Percentiles rank a stretch among this genome's conserved stretches.
Evolutionary conservation across 2,113 vertebrate genomes (phyloP).

Genomic region (Tachysurus fulvidraco): DNA sequence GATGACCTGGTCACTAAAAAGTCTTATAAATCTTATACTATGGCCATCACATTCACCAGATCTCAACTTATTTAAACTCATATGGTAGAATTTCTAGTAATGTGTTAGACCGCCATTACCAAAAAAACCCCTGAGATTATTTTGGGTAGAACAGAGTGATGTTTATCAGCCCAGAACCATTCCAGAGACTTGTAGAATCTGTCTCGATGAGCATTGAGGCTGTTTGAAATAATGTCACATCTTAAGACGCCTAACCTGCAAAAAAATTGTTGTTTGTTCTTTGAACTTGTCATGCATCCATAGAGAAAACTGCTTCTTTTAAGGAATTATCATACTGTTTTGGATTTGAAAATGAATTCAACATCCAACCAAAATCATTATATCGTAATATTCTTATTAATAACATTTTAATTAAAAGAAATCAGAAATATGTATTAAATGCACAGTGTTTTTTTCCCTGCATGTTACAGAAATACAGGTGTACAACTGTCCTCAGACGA

Average conservation of each 20-base stretch:
- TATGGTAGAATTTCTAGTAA: background rate
- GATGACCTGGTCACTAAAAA: background rate
- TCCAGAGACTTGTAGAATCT: background rate
- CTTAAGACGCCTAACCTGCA: background rate
- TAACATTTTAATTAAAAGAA: background rate
- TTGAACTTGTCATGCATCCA: background rate
- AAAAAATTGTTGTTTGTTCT: background rate
- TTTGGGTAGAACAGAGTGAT: background rate
- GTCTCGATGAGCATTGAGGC: background rate
- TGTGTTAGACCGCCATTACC: background rate
- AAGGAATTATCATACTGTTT: background rate
- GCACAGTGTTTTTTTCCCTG: background rate
- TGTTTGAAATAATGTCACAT: too few species aligned
- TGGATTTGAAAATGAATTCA: background rate
- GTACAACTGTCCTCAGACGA: slow-evolving; percentile 65
- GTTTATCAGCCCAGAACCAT: background rate
- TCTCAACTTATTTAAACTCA: too few species aligned
- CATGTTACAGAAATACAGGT: slow-evolving; percentile 54
- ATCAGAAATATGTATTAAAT: background rate
- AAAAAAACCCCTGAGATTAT: background rate
- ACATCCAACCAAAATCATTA: background rate
- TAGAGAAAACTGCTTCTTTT: background rate
- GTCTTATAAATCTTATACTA: too few species aligned
- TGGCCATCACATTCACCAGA: background rate
- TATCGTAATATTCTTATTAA: background rate